Evolutionary conservation across 2,888 invertebrate genomes (phyloP).

Genomic region (Agrochola litura): DNA sequence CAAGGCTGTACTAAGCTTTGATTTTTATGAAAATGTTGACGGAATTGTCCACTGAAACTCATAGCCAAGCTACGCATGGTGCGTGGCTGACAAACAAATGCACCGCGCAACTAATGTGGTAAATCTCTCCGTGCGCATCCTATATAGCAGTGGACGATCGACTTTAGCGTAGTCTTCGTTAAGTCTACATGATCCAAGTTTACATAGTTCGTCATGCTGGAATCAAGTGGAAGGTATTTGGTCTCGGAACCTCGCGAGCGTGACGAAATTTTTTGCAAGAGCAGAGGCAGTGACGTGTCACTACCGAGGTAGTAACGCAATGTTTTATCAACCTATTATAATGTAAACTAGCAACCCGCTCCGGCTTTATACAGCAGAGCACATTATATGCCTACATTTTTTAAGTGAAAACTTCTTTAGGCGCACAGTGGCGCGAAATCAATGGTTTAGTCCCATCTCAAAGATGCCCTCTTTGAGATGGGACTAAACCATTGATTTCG

Average conservation of each 20-base stretch:
- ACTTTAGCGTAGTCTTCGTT: constrained; percentile 1
- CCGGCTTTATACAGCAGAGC: too few relatives aligned
- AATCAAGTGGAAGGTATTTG: constrained; percentile 26
- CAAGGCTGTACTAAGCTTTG: background rate
- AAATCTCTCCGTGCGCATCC: background rate
- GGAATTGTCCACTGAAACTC: background rate
- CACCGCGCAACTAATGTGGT: background rate
- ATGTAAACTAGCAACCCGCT: too few relatives aligned
- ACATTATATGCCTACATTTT: too few relatives aligned
- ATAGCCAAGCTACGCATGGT: background rate
- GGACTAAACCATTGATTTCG: too few relatives aligned
- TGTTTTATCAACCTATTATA: constrained; percentile 1
- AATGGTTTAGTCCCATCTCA: too few relatives aligned
- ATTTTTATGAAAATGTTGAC: background rate
- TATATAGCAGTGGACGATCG: background rate
- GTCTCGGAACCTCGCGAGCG: background rate
- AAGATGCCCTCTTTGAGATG: too few relatives aligned
- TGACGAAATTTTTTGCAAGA: constrained; percentile 27
- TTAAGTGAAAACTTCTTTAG: too few relatives aligned
- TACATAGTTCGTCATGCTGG: constrained; percentile 24
- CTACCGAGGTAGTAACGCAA: background rate
- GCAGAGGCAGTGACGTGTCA: too few relatives aligned
- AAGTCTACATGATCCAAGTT: constrained; percentile 27
- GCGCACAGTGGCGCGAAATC: too few relatives aligned
- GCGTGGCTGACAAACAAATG: background rate